Conservation (phyloP, 2,113 vertebrate genomes). For the Sebastes schlegelii region DNA sequence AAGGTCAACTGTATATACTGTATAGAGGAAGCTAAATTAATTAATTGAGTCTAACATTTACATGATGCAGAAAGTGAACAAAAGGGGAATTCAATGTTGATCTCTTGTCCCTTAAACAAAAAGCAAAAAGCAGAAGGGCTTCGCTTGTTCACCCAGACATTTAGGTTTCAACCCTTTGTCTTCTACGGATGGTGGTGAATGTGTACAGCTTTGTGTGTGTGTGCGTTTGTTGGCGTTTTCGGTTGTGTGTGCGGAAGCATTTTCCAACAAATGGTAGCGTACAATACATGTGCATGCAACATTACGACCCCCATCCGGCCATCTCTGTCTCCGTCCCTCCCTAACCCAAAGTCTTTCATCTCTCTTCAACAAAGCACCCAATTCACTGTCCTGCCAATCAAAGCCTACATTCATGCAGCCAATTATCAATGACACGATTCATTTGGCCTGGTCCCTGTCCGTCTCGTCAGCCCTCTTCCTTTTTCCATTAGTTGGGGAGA, state of each 20-base stretch:
- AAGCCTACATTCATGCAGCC: slow-evolving; percentile 73
- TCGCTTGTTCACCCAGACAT: background rate
- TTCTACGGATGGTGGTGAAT: background rate
- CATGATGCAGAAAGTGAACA: slow-evolving; percentile 6
- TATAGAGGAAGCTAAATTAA: background rate
- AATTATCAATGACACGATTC: slow-evolving; percentile 74
- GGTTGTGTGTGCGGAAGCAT: slow-evolving; percentile 24
- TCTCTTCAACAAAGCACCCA: slow-evolving; percentile 66
- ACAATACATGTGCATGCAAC: slow-evolving; percentile 41
- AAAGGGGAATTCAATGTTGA: slow-evolving; percentile 2
- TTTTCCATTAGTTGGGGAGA: slow-evolving; percentile 36
- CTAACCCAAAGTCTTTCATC: slow-evolving; percentile 61
- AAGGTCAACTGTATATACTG: background rate
- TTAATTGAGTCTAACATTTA: background rate
- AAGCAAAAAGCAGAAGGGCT: background rate
- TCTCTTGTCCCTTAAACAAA: background rate
- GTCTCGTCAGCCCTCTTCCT: slow-evolving; percentile 43
- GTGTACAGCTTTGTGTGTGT: background rate
- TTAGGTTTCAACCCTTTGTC: background rate
- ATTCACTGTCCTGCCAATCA: slow-evolving; percentile 73
- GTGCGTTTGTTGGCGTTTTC: background rate
- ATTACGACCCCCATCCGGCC: slow-evolving; percentile 43
- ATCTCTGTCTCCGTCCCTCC: slow-evolving; percentile 53
- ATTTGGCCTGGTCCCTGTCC: slow-evolving; percentile 50
- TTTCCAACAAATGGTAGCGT: slow-evolving; percentile 6